These are phyloP conservation scores for Montipora cactus DNA, from an alignment of 64 coral and sea anemone species.

Conservation along the genomic window DNA sequence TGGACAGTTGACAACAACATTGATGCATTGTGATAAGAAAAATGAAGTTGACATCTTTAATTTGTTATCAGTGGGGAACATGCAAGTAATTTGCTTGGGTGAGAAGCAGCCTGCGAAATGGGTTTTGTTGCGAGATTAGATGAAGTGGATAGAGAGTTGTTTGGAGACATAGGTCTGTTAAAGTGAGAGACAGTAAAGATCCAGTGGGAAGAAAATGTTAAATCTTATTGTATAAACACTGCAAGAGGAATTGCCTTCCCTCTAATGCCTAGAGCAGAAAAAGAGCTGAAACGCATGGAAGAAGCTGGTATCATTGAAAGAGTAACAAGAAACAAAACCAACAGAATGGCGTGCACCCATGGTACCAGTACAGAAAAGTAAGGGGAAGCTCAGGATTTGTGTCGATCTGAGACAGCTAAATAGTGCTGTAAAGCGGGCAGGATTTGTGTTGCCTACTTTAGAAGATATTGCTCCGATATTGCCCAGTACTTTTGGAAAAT, in stretches of 20 bases:
- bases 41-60: not conserved
- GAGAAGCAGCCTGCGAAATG: not conserved
- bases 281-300: slow-evolving; percentile 41
- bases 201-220: not conserved
- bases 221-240: slow-evolving; percentile 39
- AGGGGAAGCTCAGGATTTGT: slow-evolving; percentile 56
- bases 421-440: slow-evolving; percentile 48
- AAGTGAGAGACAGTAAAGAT: slow-evolving; percentile 43
- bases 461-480: too few relatives aligned
- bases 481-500: too few relatives aligned
- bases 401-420: slow-evolving; percentile 59
- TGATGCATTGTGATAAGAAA: not conserved
- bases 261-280: slow-evolving; percentile 37
- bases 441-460: not conserved
- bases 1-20: not conserved
- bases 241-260: slow-evolving; percentile 63
- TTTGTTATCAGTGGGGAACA: not conserved
- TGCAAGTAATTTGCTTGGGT: slow-evolving; percentile 8
- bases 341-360: slow-evolving; percentile 66
- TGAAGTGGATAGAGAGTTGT: not conserved
- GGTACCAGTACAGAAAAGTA: slow-evolving; percentile 38
- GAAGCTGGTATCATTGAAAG: slow-evolving; percentile 45
- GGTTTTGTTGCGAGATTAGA: slow-evolving; percentile 10
- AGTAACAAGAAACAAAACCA: slow-evolving; percentile 9
- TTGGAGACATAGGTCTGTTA: slow-evolving; percentile 15